Evolutionary conservation across 2,888 invertebrate genomes (phyloP).

Genomic region (Calliscelio sp.): DNA sequence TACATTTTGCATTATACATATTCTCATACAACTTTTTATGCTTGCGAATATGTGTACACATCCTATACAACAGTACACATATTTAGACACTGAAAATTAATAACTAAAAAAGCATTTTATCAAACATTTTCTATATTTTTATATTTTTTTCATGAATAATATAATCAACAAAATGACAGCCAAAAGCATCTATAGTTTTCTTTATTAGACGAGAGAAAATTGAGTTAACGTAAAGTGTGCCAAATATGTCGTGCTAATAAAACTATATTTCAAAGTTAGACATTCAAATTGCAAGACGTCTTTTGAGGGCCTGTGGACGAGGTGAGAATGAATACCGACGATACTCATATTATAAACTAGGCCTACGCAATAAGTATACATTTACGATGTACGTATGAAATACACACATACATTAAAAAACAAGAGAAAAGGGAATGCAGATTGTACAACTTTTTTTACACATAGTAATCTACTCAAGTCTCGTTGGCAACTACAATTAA

Average conservation of each 20-base stretch:
- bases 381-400: constrained; percentile 49
- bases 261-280: constrained; percentile 35
- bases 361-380: constrained; percentile 65
- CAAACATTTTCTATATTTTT: no score
- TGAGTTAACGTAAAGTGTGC: constrained; percentile 42
- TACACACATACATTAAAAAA: constrained; percentile 37
- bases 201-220: no score
- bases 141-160: no score
- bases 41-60: no score
- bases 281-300: constrained; percentile 41
- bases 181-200: no score
- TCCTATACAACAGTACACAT: no score
- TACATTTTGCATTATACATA: constrained; percentile 20
- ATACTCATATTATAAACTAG: constrained; percentile 65
- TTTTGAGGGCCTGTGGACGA: constrained; percentile 45
- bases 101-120: no score
- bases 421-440: constrained; percentile 32
- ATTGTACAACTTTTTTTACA: constrained; percentile 69
- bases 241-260: constrained; percentile 37
- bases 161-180: no score
- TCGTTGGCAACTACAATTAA: constrained; percentile 49
- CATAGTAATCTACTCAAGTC: constrained; percentile 48
- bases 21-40: no score
- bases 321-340: constrained; percentile 57
- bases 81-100: no score